Conservation (phyloP, 2,888 invertebrate species). For the Ptychoptera albimana region DNA sequence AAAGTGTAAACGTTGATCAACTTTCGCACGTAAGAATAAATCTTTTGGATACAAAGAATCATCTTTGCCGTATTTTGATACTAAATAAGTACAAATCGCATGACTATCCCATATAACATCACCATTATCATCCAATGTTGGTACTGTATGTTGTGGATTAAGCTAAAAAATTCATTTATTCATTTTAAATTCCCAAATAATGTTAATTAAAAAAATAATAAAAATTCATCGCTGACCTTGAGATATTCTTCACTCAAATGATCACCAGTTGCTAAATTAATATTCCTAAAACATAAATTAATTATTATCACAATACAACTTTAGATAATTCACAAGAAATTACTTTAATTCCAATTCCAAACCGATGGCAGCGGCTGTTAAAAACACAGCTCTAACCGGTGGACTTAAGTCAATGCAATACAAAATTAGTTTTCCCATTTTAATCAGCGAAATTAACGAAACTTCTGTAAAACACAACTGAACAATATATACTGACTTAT, state of each 20-base stretch:
- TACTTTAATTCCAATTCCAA: conserved; percentile 8
- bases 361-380: conserved; percentile 18
- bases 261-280: too few species aligned
- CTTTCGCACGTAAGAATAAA: conserved; percentile 29
- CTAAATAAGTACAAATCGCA: conserved; percentile 35
- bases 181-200: too few species aligned
- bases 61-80: conserved; percentile 35
- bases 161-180: too few species aligned
- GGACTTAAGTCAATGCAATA: conserved; percentile 18
- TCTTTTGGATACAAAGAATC: conserved; percentile 40
- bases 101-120: conserved; percentile 29
- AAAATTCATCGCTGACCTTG: too few species aligned
- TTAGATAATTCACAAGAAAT: neutral
- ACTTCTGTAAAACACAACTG: too few species aligned
- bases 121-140: conserved; percentile 26
- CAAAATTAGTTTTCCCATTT: conserved; percentile 17
- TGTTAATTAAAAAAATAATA: too few species aligned
- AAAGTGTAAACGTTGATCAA: conserved; percentile 36
- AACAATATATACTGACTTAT: too few species aligned
- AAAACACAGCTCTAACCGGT: conserved; percentile 17
- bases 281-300: too few species aligned
- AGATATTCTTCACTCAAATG: too few species aligned
- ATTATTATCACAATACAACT: too few species aligned
- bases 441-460: too few species aligned
- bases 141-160: conserved; percentile 38